Evolutionary conservation across 2,113 vertebrate genomes (phyloP), one percentile per base, ranked within the genome.

Genomic region (Anas platyrhynchos): DNA sequence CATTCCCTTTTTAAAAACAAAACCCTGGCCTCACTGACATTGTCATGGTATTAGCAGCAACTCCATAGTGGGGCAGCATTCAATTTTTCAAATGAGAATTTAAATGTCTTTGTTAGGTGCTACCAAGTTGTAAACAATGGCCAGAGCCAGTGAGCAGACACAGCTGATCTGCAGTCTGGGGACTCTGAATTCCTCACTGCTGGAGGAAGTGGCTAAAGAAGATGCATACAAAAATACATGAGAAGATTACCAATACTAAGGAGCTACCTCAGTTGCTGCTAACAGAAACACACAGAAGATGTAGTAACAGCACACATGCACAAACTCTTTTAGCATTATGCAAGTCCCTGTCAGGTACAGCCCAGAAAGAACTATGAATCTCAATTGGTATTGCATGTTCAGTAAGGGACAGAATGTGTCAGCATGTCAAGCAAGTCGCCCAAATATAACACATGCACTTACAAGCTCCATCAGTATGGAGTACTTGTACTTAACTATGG

Each of bases 81-180:
- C 4, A 6, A 9, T 32, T 68, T 93, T 9, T 84, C 38, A 71
- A 46, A 54, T 0, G 5, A 66, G 86, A 86, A 89, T 92, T 50
- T 38, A 23, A 72, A 58, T 50, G 91, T 73, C 92, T 95, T 94
- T 91, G 83, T 94, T 88, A 44, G 79, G 85, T 54, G 31, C 1
- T 6, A 84, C 81, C 48, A 15, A 71, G 86, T 62, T 78, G 74
- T 52, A 82, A 81, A 89, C 77, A 88, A 79, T 2, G 54, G 69
- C 23, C 83, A 76, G 92, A 85, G 90, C 46, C 76, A 31, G 65
- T 56, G 72, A 84, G 5, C 72, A 44, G 75, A 41, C 46, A 16
- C 75, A 71, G 90, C 81, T 75, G 78, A 95, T 76, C 73, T 23
- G 7, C 68, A 52, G 84, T 46, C 61, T 11, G n/a, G 32, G 34